Evolutionary conservation across 2,797 vertebrate species (phyloP).

Genomic region (Bryconaethiops microstoma): DNA sequence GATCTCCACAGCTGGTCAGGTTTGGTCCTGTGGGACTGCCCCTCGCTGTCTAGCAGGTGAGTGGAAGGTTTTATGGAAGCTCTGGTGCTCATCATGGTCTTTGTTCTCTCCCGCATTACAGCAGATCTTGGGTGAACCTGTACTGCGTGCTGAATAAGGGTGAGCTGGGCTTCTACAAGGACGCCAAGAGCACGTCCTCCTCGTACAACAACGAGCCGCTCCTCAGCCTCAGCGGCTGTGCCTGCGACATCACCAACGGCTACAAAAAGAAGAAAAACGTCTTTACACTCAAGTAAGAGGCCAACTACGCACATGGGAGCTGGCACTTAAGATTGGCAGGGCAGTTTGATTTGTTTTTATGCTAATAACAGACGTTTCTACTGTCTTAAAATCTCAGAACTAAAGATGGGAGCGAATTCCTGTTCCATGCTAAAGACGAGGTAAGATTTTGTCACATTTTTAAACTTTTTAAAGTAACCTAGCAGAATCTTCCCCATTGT

Average conservation of each 20-base stretch:
- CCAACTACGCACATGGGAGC: background rate
- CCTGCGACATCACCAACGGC: conserved; percentile 88
- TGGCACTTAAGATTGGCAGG: too few species aligned
- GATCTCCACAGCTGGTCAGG: conserved; percentile 57
- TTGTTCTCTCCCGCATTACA: conserved; percentile 66
- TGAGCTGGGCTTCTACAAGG: conserved; percentile 95
- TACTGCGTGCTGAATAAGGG: conserved; percentile 96
- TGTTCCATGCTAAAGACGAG: conserved; percentile 96
- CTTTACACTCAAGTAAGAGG: conserved; percentile 90
- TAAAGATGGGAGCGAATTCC: conserved; percentile 90
- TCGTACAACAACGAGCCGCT: conserved; percentile 87
- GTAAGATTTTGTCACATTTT: conserved; percentile 68
- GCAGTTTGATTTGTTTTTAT: background rate
- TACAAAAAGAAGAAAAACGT: conserved; percentile 99
- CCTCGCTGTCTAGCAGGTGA: conserved; percentile 73
- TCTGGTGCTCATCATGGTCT: conserved; percentile 37
- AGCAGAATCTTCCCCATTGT: too few species aligned
- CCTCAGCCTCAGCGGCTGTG: conserved; percentile 84
- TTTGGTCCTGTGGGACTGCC: conserved; percentile 53
- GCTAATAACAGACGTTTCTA: background rate
- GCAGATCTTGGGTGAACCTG: conserved; percentile 95
- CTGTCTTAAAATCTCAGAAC: conserved; percentile 76
- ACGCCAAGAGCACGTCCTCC: conserved; percentile 82
- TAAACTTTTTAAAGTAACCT: too few species aligned
- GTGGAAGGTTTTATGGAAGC: conserved; percentile 64